Conservation (phyloP, 1,140 invertebrate genomes). For the Hyphantria cunea region DNA sequence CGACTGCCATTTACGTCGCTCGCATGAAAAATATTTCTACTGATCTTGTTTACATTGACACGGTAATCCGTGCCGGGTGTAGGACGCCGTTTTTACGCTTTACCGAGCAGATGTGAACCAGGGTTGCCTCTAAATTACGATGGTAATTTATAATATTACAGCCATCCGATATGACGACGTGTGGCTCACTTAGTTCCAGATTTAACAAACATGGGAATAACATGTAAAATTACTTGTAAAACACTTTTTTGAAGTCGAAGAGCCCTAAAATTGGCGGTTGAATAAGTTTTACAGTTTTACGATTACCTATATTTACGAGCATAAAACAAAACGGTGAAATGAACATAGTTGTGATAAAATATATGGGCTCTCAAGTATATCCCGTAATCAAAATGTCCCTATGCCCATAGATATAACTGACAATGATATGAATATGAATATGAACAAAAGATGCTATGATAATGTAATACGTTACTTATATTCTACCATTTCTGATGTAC, state of each 20-base stretch:
- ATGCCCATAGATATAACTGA: too few relatives aligned
- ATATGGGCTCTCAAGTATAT: too few relatives aligned
- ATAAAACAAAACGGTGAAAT: too few relatives aligned
- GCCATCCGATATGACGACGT: constrained; percentile 12
- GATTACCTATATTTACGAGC: background rate
- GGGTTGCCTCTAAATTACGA: constrained; percentile 31
- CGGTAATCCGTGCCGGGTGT: constrained; percentile 46
- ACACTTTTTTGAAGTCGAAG: constrained; percentile 1
- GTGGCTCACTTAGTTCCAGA: constrained; percentile 26
- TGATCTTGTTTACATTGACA: constrained; percentile 70
- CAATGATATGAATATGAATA: too few relatives aligned
- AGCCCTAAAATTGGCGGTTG: background rate
- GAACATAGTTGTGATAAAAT: too few relatives aligned
- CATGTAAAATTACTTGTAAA: constrained; percentile 20
- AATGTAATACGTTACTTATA: too few relatives aligned
- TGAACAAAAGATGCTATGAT: too few relatives aligned
- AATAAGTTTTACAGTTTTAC: background rate
- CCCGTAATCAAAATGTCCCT: too few relatives aligned
- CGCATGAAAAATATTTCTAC: constrained; percentile 63
- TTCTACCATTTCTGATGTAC: too few relatives aligned
- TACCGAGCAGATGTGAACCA: constrained; percentile 44
- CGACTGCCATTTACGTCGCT: constrained; percentile 56
- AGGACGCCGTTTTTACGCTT: constrained; percentile 44
- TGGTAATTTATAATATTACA: constrained; percentile 29
- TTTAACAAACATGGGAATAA: constrained; percentile 20